Evolutionary conservation across 1,140 invertebrate species (phyloP).

Genomic region (Drosophila obscura): DNA sequence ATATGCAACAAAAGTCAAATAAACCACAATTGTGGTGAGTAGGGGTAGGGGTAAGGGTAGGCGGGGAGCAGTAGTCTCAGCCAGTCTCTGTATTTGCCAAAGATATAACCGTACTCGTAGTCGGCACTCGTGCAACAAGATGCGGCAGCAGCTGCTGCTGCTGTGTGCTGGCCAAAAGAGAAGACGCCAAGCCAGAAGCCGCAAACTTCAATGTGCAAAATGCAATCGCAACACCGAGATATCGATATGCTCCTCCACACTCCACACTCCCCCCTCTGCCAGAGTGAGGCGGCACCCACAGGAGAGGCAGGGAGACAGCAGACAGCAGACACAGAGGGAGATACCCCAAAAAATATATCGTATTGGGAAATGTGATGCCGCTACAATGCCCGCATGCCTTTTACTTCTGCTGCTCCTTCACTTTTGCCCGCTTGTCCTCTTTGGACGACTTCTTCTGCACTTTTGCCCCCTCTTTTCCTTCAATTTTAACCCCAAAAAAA

Average conservation of each 20-base stretch:
- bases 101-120: slow-evolving; percentile 2
- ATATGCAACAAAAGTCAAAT: slow-evolving; percentile 70
- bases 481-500: slow-evolving; percentile 9
- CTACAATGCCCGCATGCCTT: not conserved
- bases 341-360: not conserved
- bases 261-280: not conserved
- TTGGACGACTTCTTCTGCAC: no score
- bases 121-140: slow-evolving; percentile 21
- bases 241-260: slow-evolving; percentile 1
- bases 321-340: not conserved
- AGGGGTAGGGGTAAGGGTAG: not conserved
- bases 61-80: not conserved
- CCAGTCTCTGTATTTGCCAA: slow-evolving; percentile 46
- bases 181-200: slow-evolving; percentile 21
- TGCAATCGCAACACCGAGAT: slow-evolving; percentile 32
- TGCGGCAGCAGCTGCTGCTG: slow-evolving; percentile 36
- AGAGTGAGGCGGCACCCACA: not conserved
- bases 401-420: not conserved
- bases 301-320: slow-evolving; percentile 14
- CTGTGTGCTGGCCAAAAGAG: slow-evolving; percentile 4
- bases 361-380: slow-evolving; percentile 20
- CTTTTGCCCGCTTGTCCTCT: no score
- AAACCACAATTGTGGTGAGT: slow-evolving; percentile 53
- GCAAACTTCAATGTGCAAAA: slow-evolving; percentile 28
- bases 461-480: not conserved